Evolutionary conservation across 1,140 invertebrate species (phyloP).

Genomic region (Antheraea mylitta): DNA sequence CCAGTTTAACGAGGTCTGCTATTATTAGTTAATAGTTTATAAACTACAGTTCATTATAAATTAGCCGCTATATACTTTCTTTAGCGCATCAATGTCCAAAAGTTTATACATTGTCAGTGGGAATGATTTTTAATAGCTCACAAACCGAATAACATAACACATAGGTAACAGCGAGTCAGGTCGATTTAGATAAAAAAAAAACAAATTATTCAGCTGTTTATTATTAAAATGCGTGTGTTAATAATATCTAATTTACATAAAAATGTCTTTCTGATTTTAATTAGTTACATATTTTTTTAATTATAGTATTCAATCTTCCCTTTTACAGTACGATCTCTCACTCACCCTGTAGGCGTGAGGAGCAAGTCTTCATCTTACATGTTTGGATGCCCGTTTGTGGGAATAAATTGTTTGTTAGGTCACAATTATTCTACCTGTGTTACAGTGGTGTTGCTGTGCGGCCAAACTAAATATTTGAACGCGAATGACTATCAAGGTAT

Average conservation of each 20-base stretch:
- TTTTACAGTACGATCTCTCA: too few species aligned
- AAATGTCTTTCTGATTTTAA: too few species aligned
- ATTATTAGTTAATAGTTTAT: background rate
- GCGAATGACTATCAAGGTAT: too few species aligned
- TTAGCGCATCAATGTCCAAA: conserved; percentile 1
- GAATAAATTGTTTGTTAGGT: too few species aligned
- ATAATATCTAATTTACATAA: background rate
- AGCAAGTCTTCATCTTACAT: too few species aligned
- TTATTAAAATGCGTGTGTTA: background rate
- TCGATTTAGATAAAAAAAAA: conserved; percentile 1
- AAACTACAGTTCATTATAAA: background rate
- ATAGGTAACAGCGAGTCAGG: background rate
- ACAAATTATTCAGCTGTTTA: background rate
- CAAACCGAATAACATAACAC: background rate
- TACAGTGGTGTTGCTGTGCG: too few species aligned
- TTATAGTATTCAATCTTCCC: too few species aligned
- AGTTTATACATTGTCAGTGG: conserved; percentile 1
- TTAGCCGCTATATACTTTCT: conserved; percentile 2
- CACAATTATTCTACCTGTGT: too few species aligned
- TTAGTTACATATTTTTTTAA: too few species aligned
- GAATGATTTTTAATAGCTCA: conserved; percentile 4
- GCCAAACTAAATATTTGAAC: too few species aligned
- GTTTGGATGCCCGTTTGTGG: too few species aligned
- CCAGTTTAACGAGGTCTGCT: background rate
- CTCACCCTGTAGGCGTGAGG: too few species aligned